Percentiles rank a stretch among this genome's conserved stretches.
These are phyloP conservation scores for Eurystomus glaucurus DNA, from an alignment of 2,797 vertebrate species.

Conservation along the genomic window DNA sequence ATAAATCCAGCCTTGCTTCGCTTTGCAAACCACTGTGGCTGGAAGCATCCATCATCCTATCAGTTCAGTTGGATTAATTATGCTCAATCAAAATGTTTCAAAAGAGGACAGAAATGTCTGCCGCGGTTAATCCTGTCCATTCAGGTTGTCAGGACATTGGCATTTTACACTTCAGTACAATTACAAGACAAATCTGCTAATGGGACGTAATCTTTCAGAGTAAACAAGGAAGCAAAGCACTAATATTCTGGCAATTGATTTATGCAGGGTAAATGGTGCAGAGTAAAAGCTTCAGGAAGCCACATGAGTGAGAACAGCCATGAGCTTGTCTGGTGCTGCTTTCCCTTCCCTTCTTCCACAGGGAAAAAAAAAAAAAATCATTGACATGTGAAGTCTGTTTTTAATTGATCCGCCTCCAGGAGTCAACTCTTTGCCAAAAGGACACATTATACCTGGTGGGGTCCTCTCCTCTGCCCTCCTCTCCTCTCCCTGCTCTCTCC, in stretches of 20 bases:
- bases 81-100: slow-evolving; percentile 58
- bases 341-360: neutral
- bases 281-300: slow-evolving; percentile 46
- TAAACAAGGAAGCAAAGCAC: slow-evolving; percentile 67
- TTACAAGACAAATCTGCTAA: slow-evolving; percentile 77
- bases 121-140: slow-evolving; percentile 29
- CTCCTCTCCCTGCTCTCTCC: neutral
- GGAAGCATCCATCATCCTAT: slow-evolving; percentile 8
- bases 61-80: slow-evolving; percentile 27
- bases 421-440: neutral
- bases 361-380: neutral
- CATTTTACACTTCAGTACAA: slow-evolving; percentile 70
- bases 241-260: slow-evolving; percentile 72
- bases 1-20: neutral
- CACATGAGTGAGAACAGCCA: neutral
- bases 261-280: slow-evolving; percentile 64
- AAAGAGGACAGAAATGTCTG: slow-evolving; percentile 23
- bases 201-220: slow-evolving; percentile 65
- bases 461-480: neutral
- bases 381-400: neutral
- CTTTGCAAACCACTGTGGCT: neutral
- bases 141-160: slow-evolving; percentile 50
- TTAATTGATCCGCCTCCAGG: neutral
- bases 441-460: accelerated
- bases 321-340: neutral